A percentile compares a stretch with the other conserved stretches of the same genome.
phyloP scores from a whole-genome alignment of 2,797 vertebrate species.

The Rousettus madagascariensis region DNA sequence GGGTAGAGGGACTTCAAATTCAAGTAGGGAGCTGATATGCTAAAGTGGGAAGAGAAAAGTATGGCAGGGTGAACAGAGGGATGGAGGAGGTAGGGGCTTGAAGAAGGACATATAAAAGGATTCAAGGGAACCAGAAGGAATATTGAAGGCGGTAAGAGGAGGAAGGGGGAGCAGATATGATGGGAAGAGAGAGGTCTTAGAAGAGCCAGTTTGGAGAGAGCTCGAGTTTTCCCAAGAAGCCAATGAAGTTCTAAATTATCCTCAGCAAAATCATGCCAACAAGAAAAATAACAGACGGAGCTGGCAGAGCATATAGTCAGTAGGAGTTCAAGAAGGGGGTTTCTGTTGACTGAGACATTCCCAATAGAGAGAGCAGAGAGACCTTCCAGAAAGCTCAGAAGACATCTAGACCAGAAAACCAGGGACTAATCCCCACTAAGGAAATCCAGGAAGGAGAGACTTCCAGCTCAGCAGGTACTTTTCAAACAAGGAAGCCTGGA shows the following conservation, averaged over 20 bases:
- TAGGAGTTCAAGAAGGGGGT: background rate
- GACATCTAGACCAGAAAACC: background rate
- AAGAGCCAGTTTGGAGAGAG: background rate
- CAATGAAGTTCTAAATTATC: background rate
- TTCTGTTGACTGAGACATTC: background rate
- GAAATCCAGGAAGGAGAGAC: background rate
- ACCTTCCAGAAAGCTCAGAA: background rate
- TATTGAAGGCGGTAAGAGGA: background rate
- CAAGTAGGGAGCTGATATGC: background rate
- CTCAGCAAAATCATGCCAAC: background rate
- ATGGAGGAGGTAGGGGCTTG: background rate
- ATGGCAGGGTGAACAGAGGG: background rate
- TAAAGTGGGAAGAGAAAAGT: background rate
- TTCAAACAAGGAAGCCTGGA: background rate
- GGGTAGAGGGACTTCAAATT: background rate
- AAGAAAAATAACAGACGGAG: background rate
- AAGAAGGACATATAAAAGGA: background rate
- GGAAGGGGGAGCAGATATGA: background rate
- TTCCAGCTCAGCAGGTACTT: background rate
- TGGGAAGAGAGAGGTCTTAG: background rate
- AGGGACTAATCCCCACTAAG: background rate
- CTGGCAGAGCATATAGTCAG: background rate
- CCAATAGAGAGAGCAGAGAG: background rate
- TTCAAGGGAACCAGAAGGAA: background rate
- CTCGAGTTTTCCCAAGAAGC: background rate